These are phyloP conservation scores for Lepidocyrtinus sp. DNA, from an alignment of 2,888 invertebrate species.

Conservation along the genomic window DNA sequence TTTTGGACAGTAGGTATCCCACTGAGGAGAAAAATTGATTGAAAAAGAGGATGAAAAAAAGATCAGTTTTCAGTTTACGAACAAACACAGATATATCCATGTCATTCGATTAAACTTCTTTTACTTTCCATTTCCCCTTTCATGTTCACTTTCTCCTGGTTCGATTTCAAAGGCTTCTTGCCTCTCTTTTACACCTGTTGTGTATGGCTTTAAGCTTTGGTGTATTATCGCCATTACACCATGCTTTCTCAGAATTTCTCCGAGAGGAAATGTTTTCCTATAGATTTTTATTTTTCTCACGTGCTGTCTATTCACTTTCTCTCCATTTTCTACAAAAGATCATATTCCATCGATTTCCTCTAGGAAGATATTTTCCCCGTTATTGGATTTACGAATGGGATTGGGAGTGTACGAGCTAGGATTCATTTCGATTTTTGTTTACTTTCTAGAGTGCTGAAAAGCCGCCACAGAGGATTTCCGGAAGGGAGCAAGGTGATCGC, in stretches of 20 bases:
- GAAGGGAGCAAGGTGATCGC: slow-evolving; percentile 68
- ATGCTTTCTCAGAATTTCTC: background rate
- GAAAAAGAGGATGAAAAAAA: background rate
- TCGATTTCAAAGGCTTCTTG: background rate
- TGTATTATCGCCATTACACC: background rate
- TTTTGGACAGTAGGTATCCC: background rate
- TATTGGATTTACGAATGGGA: background rate
- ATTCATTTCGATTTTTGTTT: slow-evolving; percentile 15
- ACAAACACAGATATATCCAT: no score
- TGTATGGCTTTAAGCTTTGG: no score
- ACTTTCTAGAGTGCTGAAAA: slow-evolving; percentile 66
- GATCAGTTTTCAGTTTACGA: background rate
- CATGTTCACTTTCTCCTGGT: background rate
- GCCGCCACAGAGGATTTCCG: slow-evolving; percentile 63
- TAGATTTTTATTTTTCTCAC: background rate
- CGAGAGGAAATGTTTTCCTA: background rate
- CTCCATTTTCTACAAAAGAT: background rate
- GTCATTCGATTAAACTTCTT: background rate
- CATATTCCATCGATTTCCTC: background rate
- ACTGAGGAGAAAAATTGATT: background rate
- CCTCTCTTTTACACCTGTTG: background rate
- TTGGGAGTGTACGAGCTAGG: background rate
- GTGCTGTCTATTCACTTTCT: background rate
- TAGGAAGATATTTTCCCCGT: background rate
- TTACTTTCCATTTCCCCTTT: background rate